Evolutionary conservation across 2,797 vertebrate genomes (phyloP), one percentile per base, ranked within the genome.

Genomic region (Acanthornis magna): DNA sequence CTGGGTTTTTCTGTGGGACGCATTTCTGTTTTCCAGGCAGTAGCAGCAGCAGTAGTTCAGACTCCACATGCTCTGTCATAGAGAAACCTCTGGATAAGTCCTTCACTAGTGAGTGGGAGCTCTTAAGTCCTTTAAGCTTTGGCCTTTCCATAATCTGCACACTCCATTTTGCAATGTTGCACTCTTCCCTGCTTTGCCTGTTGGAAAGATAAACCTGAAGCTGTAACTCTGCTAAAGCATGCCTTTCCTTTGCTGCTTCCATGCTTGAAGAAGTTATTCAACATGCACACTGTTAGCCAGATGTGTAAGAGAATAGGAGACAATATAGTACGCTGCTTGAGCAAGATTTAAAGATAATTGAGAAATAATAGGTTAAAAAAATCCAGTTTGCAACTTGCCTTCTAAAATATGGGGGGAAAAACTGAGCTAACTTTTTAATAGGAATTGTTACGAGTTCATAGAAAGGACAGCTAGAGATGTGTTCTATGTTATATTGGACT

Each of bases 61-160:
- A 98, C 97, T 98, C 98, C 97, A 98, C 97, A 97, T 98, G 98
- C 94, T 98, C 98, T 98, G 98, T 99, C 97, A 97, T 97, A 97
- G 98, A 98, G 96, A 97, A 97, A 97, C 98, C 98, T 98, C 98
- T 98, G 98, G 98, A 98, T 97, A 98, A 98, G 98, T 96, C 97
- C 98, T 98, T 98, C 96, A 98, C 98, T 98, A 98, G 98, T 99
- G 98, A 99, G 98, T 99, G 98, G 98, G 97, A 98, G 98, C 97
- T 98, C 98, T 97, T 97, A 72, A 95, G 93, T 98, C 95, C 95
- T 97, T 95, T 97, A 95, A 98, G 97, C 98, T 98, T 97, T 97
- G 96, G 96, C 97, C 97, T 97, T 93, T 95, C 92, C 97, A 94
- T 98, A 74, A 96, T 94, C 92, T 92, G 54, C 91, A 95, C 96